A percentile compares a stretch with the other conserved stretches of the same genome.
phyloP scores from a whole-genome alignment of 2,797 vertebrate species.

The Streptopelia turtur region DNA sequence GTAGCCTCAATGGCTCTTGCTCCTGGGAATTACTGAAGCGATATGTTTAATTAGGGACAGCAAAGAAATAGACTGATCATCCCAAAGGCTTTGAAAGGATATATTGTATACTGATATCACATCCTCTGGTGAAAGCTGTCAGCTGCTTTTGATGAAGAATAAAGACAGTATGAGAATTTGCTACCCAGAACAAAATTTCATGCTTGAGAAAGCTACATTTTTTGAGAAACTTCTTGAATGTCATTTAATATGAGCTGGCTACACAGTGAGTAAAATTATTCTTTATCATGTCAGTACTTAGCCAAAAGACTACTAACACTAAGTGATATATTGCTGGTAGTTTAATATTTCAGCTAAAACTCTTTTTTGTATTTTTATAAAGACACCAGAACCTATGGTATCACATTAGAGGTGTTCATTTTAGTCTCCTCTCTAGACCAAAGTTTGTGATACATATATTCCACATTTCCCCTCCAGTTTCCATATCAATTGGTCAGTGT shows the following conservation, averaged over 20 bases:
- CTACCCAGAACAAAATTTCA: neutral
- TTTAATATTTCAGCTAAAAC: neutral
- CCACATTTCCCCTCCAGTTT: neutral
- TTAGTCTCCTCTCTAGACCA: neutral
- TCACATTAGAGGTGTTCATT: neutral
- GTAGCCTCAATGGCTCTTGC: neutral
- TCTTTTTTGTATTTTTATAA: neutral
- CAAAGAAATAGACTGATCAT: constrained; percentile 12
- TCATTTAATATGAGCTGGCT: neutral
- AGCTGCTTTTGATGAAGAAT: neutral
- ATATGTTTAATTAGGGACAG: constrained; percentile 11
- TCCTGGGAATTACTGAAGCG: neutral
- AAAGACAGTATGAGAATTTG: neutral
- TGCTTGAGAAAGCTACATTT: neutral
- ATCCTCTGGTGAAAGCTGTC: neutral
- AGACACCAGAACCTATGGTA: neutral
- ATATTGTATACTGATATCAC: neutral
- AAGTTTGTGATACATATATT: neutral
- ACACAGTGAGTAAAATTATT: neutral
- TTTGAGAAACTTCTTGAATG: neutral
- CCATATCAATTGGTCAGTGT: fast-evolving
- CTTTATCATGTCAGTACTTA: neutral
- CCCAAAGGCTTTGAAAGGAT: constrained; percentile 18
- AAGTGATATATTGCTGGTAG: neutral
- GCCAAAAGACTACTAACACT: neutral